These are phyloP conservation scores for Capricornis sumatraensis DNA, from an alignment of 2,113 vertebrate species.

Conservation along the genomic window DNA sequence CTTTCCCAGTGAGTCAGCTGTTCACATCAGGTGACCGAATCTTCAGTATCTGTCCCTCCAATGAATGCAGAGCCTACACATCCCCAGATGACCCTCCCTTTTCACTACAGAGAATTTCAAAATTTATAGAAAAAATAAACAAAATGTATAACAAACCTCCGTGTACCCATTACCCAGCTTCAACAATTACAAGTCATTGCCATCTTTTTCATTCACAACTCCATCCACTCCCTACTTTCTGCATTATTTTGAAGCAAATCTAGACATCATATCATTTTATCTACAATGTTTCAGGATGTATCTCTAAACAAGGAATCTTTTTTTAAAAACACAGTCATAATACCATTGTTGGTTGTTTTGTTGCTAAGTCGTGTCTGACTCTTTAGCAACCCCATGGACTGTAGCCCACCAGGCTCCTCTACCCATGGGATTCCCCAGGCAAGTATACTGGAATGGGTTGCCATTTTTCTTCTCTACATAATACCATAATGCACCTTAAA, in stretches of 20 bases:
- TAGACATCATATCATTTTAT: not conserved
- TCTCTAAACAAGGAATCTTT: not conserved
- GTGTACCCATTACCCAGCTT: not conserved
- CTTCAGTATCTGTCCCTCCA: not conserved
- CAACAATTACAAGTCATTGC: not conserved
- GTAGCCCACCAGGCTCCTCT: not conserved
- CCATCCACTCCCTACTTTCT: not conserved
- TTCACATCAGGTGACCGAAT: not conserved
- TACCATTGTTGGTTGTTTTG: not conserved
- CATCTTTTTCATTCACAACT: not conserved
- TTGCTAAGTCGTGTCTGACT: not conserved
- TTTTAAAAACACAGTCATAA: not conserved
- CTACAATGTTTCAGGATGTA: not conserved
- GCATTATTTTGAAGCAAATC: constrained; percentile 6
- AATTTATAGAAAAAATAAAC: not conserved
- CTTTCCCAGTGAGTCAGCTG: not conserved
- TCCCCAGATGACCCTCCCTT: not conserved
- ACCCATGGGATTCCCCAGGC: not conserved
- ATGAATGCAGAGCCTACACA: not conserved
- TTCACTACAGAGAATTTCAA: not conserved
- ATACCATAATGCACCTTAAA: not conserved
- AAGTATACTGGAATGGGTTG: not conserved
- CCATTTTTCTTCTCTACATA: not conserved
- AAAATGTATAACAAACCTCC: not conserved
- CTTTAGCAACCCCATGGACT: not conserved